Percentiles rank a stretch among this genome's conserved stretches.
phyloP scores from a whole-genome alignment of 1,140 invertebrate species.

The Halictus rubicundus region DNA sequence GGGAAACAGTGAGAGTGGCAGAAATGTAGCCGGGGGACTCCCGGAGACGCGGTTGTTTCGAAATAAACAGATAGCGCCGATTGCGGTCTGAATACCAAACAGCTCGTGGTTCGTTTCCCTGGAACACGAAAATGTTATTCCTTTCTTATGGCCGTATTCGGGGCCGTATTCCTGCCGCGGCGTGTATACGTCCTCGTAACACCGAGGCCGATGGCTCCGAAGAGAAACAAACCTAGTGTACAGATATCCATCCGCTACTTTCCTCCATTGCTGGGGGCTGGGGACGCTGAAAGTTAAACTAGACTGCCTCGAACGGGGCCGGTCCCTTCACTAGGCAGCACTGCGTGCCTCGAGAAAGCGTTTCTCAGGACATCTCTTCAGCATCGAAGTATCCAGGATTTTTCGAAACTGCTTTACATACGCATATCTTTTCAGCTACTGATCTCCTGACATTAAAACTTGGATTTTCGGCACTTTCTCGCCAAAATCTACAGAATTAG shows the following conservation, averaged over 20 bases:
- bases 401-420: too few relatives aligned
- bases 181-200: conserved; percentile 50
- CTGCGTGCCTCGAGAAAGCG: too few relatives aligned
- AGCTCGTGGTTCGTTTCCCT: conserved; percentile 68
- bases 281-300: conserved; percentile 61
- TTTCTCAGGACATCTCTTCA: too few relatives aligned
- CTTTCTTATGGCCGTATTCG: conserved; percentile 40
- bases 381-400: too few relatives aligned
- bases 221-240: background rate
- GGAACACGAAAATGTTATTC: conserved; percentile 72
- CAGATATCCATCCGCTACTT: conserved; percentile 66
- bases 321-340: too few relatives aligned
- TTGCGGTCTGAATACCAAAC: conserved; percentile 75
- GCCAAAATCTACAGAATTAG: too few relatives aligned
- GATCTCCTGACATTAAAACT: too few relatives aligned
- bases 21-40: conserved; percentile 42
- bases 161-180: conserved; percentile 50
- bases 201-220: background rate
- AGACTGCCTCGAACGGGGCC: background rate
- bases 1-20: conserved; percentile 30
- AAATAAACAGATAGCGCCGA: conserved; percentile 78
- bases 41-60: conserved; percentile 74
- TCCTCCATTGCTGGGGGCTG: conserved; percentile 62
- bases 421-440: too few relatives aligned
- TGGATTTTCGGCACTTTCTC: too few relatives aligned